Conservation (phyloP, 1,140 invertebrate genomes). For the Pomacea maculata region DNA sequence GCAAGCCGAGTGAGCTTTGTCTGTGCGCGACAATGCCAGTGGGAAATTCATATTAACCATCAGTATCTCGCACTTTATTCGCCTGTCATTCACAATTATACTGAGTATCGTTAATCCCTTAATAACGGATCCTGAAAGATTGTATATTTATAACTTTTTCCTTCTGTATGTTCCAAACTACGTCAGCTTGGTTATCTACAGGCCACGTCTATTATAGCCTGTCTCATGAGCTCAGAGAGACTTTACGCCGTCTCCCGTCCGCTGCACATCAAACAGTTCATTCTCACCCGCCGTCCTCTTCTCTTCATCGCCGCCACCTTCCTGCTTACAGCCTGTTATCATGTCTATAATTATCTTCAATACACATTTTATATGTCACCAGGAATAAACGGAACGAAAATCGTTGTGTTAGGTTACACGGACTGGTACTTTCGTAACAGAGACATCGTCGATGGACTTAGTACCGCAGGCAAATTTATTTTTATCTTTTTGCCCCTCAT, state of each 20-base stretch:
- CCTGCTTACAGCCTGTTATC: neutral
- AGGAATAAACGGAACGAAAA: neutral
- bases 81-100: no score
- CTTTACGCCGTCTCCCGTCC: conserved; percentile 2
- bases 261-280: conserved; percentile 3
- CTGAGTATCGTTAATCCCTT: no score
- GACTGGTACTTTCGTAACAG: neutral
- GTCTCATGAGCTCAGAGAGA: neutral
- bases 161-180: neutral
- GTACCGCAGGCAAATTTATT: neutral
- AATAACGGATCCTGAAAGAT: neutral
- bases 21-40: no score
- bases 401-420: neutral
- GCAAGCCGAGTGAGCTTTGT: no score
- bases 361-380: neutral
- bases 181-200: neutral
- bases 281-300: neutral
- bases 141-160: neutral
- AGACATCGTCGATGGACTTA: neutral
- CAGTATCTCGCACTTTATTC: no score
- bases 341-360: neutral
- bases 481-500: neutral
- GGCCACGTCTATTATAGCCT: neutral
- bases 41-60: no score
- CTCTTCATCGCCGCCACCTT: neutral